These are phyloP conservation scores for Crambe crambe DNA, from an alignment of 37 sponge, comb jelly and placozoan species.

Conservation along the genomic window DNA sequence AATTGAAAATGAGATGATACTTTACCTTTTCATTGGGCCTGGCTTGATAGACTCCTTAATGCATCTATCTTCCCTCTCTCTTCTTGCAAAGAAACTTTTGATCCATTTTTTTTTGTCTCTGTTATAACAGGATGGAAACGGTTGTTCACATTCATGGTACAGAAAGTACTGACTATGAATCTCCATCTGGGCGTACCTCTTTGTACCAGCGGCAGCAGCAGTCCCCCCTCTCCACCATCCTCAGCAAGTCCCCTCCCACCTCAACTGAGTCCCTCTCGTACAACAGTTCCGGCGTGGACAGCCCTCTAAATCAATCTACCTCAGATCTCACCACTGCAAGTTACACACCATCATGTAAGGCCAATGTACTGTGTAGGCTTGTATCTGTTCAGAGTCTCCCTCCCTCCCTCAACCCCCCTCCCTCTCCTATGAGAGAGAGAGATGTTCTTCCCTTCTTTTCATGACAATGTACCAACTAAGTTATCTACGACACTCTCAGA, in stretches of 20 bases:
- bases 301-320: slow-evolving; percentile 9
- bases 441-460: too few relatives aligned
- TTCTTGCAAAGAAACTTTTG: not conserved
- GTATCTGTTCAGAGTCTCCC: too few relatives aligned
- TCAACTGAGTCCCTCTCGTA: slow-evolving; percentile 15
- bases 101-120: not conserved
- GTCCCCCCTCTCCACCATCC: not conserved
- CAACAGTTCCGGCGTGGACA: slow-evolving; percentile 29
- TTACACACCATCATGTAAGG: not conserved
- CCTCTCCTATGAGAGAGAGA: not conserved
- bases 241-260: slow-evolving; percentile 11
- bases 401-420: too few relatives aligned
- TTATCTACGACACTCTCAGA: too few relatives aligned
- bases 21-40: not conserved
- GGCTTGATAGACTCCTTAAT: not conserved
- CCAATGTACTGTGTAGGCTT: not conserved
- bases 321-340: not conserved
- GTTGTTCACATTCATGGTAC: too few relatives aligned
- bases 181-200: too few relatives aligned
- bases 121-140: not conserved
- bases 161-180: not conserved
- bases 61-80: not conserved
- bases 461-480: too few relatives aligned
- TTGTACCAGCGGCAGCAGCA: too few relatives aligned
- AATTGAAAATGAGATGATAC: too few relatives aligned